These are phyloP conservation scores for Achroia grisella DNA, from an alignment of 1,140 invertebrate genomes.

Conservation along the genomic window DNA sequence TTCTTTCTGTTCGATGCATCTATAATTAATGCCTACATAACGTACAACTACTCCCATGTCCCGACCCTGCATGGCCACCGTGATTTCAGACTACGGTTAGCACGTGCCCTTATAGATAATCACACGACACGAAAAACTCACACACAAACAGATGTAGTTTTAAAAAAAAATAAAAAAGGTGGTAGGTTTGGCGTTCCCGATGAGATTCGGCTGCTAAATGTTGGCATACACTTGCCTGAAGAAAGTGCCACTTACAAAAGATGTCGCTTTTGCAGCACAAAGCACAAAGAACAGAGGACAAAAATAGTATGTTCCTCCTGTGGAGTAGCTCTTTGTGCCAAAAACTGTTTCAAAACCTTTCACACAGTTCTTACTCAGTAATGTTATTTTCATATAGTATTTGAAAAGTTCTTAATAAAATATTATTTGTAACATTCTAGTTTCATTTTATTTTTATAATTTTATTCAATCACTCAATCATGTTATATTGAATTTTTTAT, in stretches of 20 bases:
- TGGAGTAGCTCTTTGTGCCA: not conserved
- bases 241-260: constrained; percentile 7
- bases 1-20: constrained; percentile 17
- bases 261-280: constrained; percentile 10
- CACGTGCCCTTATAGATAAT: too few species aligned
- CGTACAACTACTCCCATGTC: constrained; percentile 24
- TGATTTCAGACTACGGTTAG: constrained; percentile 24
- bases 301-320: constrained; percentile 7
- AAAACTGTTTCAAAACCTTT: not conserved
- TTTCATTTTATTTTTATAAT: constrained; percentile 6
- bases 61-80: constrained; percentile 18
- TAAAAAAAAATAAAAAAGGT: constrained; percentile 5
- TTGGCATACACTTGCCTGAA: not conserved
- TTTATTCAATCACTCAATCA: constrained; percentile 16
- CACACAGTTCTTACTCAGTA: too few species aligned
- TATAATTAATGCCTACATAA: constrained; percentile 33
- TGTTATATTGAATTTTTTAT: constrained; percentile 15
- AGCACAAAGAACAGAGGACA: constrained; percentile 1
- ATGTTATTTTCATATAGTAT: too few species aligned
- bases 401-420: too few species aligned
- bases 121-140: not conserved
- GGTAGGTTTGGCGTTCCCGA: constrained; percentile 10
- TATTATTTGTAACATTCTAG: too few species aligned
- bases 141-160: not conserved
- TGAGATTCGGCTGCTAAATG: constrained; percentile 9